Percentiles rank a stretch among this genome's conserved stretches.
Evolutionary conservation across 2,113 vertebrate species (phyloP).

Genomic region (Podilymbus podiceps): DNA sequence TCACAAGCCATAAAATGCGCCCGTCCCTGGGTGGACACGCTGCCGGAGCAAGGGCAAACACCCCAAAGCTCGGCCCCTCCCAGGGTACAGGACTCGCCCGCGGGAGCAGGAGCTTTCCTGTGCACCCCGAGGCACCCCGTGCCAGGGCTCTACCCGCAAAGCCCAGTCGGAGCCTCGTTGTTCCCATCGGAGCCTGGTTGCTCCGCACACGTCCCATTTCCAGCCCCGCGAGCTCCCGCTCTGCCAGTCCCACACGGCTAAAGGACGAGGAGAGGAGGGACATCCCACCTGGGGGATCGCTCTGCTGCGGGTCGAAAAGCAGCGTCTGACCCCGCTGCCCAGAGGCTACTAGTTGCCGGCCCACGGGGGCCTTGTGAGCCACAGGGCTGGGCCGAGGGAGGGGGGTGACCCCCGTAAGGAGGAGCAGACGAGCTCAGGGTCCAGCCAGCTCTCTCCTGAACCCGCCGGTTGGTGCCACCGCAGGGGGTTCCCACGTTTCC

Average conservation of each 20-base stretch:
- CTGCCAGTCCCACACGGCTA: not conserved
- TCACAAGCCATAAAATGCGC: fast-evolving
- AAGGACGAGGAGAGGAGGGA: not conserved
- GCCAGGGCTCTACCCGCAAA: not conserved
- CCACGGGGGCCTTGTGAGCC: not conserved
- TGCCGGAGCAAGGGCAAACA: not conserved
- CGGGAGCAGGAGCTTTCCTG: not conserved
- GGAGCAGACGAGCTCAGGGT: not conserved
- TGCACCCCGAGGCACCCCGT: fast-evolving
- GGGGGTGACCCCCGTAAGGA: not conserved
- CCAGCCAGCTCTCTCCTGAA: not conserved
- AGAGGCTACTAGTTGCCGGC: not conserved
- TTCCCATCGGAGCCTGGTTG: not conserved
- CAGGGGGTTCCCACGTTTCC: not conserved
- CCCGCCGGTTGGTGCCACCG: not conserved
- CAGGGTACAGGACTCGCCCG: not conserved
- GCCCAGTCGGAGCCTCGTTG: fast-evolving
- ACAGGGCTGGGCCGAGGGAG: not conserved
- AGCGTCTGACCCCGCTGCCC: not conserved
- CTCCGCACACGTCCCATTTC: not conserved
- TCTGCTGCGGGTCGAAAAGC: not conserved
- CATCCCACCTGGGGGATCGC: fast-evolving
- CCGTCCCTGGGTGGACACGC: not conserved
- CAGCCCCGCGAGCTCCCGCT: not conserved
- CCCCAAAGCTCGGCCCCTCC: not conserved